Evolutionary conservation across 2,888 invertebrate species (phyloP), one percentile per base, ranked within the genome.

Genomic region (Eilema caniola): DNA sequence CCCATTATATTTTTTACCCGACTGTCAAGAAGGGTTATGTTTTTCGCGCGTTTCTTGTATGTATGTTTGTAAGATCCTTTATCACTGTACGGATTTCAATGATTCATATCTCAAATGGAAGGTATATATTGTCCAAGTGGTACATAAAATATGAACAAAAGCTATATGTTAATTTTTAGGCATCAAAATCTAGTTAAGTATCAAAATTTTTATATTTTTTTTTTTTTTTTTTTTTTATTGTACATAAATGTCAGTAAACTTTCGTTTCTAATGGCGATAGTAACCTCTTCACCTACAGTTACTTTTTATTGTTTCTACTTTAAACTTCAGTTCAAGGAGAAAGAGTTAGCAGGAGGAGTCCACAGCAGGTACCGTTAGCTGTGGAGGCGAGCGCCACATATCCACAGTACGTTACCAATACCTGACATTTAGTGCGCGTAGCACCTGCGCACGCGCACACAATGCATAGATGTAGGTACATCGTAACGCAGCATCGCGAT

Each of bases 271-370:
- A 67, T 66, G 68, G 25, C 60, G 64, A 37, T 65, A 72, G 70
- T 64, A 69, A 62, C 63, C 33, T 69, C 70, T 66, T 64, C 41
- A 37, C 67, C 73, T n/a, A 31, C 62, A 37, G 41, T 62, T 70
- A 72, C 70, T 75, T 76, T 69, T 16, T 16, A 16, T 62, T 69
- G 66, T 78, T 7, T 8, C 63, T 57, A 41, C 65, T 72, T 24
- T 20, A 76, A 76, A 78, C 78, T 74, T 73, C 79, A 70, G 72
- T 70, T 77, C 81, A 81, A 79, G 74, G 81, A 73, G 70, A 72
- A 67, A 63, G 23, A 41, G 10, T 37, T 28, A 72, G 65, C 31
- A 33, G 31, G 8, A 33, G 62, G 67, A 68, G 69, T 67, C 65
- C n/a, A 61, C 28, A 75, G 67, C 73, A 67, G 66, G 74, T 74